Conservation (phyloP, 1,140 invertebrate species). For the Hyphantria cunea region DNA sequence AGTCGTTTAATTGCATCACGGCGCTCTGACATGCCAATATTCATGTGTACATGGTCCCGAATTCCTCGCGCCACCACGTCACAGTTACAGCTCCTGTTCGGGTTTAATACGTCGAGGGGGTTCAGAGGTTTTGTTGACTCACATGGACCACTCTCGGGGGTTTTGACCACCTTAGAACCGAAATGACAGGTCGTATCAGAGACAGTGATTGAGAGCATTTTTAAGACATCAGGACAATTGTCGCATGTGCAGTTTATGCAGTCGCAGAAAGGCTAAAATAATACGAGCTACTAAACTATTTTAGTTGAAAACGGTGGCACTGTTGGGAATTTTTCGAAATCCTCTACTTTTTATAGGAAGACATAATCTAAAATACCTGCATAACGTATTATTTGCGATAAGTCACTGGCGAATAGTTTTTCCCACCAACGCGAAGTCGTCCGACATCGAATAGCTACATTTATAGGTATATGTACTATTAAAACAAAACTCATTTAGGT, state of each 20-base stretch:
- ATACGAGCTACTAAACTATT: too few species aligned
- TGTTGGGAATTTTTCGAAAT: too few species aligned
- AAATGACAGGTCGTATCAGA: constrained; percentile 36
- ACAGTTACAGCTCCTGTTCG: constrained; percentile 41
- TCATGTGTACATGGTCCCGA: constrained; percentile 38
- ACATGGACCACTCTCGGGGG: constrained; percentile 4
- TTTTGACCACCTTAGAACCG: constrained; percentile 29
- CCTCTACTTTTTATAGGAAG: too few species aligned
- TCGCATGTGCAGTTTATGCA: constrained; percentile 41
- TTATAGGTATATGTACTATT: too few species aligned
- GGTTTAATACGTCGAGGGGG: constrained; percentile 33
- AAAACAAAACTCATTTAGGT: too few species aligned
- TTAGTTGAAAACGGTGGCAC: too few species aligned
- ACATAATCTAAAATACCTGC: too few species aligned
- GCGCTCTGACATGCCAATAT: constrained; percentile 27
- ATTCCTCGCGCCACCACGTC: constrained; percentile 44
- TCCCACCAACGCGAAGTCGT: too few species aligned
- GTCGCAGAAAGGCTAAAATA: constrained; percentile 53
- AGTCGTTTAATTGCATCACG: background rate
- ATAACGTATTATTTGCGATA: too few species aligned
- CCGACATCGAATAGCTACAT: too few species aligned
- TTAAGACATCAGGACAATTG: constrained; percentile 45
- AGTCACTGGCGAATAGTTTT: too few species aligned
- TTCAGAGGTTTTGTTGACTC: background rate
- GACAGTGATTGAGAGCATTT: constrained; percentile 35